phyloP scores from a whole-genome alignment of 2,888 invertebrate species.

The Hirudinaria manillensis region DNA sequence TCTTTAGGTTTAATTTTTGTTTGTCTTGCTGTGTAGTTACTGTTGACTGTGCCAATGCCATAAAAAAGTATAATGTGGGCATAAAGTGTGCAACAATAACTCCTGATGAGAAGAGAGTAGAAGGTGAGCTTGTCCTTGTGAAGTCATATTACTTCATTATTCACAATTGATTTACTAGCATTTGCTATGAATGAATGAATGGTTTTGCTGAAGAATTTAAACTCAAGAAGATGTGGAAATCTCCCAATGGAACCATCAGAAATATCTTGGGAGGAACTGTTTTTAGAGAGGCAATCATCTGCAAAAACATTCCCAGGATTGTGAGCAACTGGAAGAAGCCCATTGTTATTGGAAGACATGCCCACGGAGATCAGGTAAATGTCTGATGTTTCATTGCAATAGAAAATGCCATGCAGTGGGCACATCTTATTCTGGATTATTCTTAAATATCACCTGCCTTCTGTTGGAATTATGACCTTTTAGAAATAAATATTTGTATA shows the following conservation, averaged over 20 bases:
- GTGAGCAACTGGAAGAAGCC: constrained; percentile 92
- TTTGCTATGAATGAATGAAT: background rate
- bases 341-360: constrained; percentile 93
- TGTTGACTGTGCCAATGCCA: constrained; percentile 88
- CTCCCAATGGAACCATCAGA: constrained; percentile 61
- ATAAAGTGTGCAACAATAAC: constrained; percentile 97
- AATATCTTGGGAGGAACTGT: constrained; percentile 60
- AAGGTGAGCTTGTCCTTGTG: constrained; percentile 54
- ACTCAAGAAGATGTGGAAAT: constrained; percentile 61
- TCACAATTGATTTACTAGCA: background rate
- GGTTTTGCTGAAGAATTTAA: constrained; percentile 55
- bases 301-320: constrained; percentile 78
- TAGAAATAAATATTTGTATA: too few species aligned
- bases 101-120: constrained; percentile 90
- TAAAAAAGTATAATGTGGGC: constrained; percentile 93
- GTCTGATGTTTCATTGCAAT: background rate
- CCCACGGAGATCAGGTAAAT: constrained; percentile 71
- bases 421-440: too few species aligned
- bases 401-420: too few species aligned
- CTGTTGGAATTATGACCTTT: too few species aligned
- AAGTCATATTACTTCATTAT: background rate
- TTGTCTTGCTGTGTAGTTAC: constrained; percentile 64
- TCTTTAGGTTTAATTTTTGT: background rate
- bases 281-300: constrained; percentile 60
- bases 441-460: too few species aligned